A percentile compares a stretch with the other conserved stretches of the same genome.
These are phyloP conservation scores for Lutjanus erythropterus DNA, from an alignment of 2,113 vertebrate species.

Conservation along the genomic window DNA sequence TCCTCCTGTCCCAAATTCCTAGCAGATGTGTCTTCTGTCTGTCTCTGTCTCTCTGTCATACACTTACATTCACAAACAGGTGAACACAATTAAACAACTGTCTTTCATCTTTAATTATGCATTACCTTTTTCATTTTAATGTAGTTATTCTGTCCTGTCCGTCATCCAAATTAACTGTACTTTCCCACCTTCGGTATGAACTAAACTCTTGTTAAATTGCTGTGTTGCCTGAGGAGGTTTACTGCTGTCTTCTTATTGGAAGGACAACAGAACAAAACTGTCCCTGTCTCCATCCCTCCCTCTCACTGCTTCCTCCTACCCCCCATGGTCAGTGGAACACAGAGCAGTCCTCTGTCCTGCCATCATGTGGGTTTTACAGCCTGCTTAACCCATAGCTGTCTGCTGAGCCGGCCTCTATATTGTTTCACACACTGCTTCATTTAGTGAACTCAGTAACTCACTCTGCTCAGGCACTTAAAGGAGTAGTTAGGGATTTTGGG, in stretches of 20 bases:
- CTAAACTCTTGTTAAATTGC: constrained; percentile 6
- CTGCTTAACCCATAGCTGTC: constrained; percentile 62
- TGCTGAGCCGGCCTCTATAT: constrained; percentile 34
- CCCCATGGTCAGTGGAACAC: constrained; percentile 60
- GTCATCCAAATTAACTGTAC: neutral
- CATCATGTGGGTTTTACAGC: constrained; percentile 65
- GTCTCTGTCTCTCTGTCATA: neutral
- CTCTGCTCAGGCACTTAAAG: neutral
- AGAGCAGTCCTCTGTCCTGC: constrained; percentile 67
- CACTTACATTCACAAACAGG: constrained; percentile 1
- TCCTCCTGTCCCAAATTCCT: constrained; percentile 56
- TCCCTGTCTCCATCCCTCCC: constrained; percentile 57
- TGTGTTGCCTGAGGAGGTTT: constrained; percentile 27
- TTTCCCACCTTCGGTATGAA: constrained; percentile 16
- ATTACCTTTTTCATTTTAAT: neutral
- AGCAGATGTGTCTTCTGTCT: constrained; percentile 44
- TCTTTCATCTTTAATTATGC: neutral
- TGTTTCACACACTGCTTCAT: constrained; percentile 22
- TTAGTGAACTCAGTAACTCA: neutral
- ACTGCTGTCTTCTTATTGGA: constrained; percentile 11
- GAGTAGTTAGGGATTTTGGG: neutral
- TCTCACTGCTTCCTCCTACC: constrained; percentile 55
- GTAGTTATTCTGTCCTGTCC: neutral
- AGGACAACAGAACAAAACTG: constrained; percentile 53
- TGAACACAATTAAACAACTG: neutral